Evolutionary conservation across 2,888 invertebrate species (phyloP), one percentile per base, ranked within the genome.

Genomic region (Tiliacea citrago): DNA sequence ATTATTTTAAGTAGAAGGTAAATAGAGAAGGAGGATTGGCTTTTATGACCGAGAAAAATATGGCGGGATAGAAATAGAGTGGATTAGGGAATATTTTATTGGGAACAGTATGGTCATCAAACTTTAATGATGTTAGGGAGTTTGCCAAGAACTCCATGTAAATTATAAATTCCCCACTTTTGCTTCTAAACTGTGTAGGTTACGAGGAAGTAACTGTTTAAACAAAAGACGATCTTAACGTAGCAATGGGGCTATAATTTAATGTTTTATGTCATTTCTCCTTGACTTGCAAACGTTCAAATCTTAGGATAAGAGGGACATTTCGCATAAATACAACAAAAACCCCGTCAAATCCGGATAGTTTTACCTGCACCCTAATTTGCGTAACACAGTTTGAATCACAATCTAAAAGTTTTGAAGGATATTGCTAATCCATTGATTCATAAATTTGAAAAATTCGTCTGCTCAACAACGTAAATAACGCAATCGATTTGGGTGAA

Each of bases 21-120:
- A 78, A 79, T 72, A 60, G 67, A 71, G 55, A 61, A 57, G 7
- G 29, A n/a, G 68, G 12, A 65, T 63, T 60, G 21, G 45, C 55
- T 58, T 83, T 70, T 79, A 81, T 65, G 70, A 65, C 84, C 70
- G 70, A 65, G 60, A 68, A 81, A 77, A 79, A 73, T 66, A 79
- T 81, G 58, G 68, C 58, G 69, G 39, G 21, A 8, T 29, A 1
- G 24, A 35, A 61, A 21, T 72, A 8, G 24, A 51, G 21, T 45
- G 73, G 73, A 79, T 77, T 72, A 79, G 13, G 29, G 29, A 55
- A 7, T 21, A 5, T 45, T 53, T 55, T 45, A 45, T 71, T 55
- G n/a, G 13, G 29, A 24, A 35, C 24, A 21, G 35, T 45, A 51
- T 24, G 18, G 3, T 7, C 10, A 49, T 2, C 0, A 18, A 73